phyloP scores from a whole-genome alignment of 2,888 invertebrate genomes.

The Suillia variegata region DNA sequence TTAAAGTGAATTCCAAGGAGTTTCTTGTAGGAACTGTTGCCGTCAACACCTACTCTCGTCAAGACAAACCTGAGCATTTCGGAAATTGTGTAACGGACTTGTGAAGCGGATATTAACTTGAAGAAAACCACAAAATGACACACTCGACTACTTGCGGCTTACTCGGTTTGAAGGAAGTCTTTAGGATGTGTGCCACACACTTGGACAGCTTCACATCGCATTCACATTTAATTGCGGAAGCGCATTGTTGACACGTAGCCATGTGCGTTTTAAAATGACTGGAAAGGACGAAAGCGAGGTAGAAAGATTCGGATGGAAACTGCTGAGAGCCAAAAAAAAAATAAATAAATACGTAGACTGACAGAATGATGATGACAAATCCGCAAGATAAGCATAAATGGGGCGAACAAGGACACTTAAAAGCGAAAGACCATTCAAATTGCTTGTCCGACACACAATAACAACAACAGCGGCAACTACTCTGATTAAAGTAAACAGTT shows the following conservation, averaged over 20 bases:
- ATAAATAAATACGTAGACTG: no score
- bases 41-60: no score
- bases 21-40: background rate
- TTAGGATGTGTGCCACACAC: background rate
- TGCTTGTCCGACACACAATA: background rate
- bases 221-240: constrained; percentile 1
- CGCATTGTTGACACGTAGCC: background rate
- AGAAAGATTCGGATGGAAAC: no score
- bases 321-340: background rate
- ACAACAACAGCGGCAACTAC: background rate
- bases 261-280: background rate
- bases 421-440: background rate
- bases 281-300: no score
- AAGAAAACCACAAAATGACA: background rate
- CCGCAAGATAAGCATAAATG: constrained; percentile 36
- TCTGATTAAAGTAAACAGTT: background rate
- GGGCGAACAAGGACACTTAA: background rate
- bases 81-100: background rate
- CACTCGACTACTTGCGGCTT: background rate
- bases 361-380: constrained; percentile 47
- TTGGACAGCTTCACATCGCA: background rate
- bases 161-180: background rate
- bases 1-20: background rate
- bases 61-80: no score
- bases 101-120: background rate